Evolutionary conservation across 2,888 invertebrate genomes (phyloP), one percentile per base, ranked within the genome.

Genomic region (Dryomyza anilis): DNA sequence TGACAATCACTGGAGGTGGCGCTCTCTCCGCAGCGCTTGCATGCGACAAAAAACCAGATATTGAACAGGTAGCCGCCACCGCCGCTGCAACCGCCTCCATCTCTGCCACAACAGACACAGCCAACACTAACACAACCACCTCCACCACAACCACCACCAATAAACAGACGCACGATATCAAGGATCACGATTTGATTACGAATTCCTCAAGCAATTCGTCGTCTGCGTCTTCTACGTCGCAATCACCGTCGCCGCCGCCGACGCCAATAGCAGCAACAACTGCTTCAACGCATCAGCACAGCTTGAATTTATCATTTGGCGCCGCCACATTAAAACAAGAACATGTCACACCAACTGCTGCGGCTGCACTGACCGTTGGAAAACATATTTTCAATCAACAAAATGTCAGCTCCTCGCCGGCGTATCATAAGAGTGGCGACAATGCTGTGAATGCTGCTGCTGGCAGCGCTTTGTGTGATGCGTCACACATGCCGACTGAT

Each of bases 1-100:
- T 82, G 77, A 79, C 80, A 43, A 77, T 80, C 61, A 70, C 72
- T 14, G 76, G 76, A 12, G 69, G 65, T 33, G 70, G 69, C 33
- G 71, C 69, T 50, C 71, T 76, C 55, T 71, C 74, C n/a, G 23
- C 30, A n/a, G 71, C 39, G 71, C 68, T 48, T 72, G 72, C 73
- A 8, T 55, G 55, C 21, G 53, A 63, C 27, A 52, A 53, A 23
- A 65, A 66, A 16, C 33, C 59, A 1, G 53, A 64, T 59, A 23
- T 43, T 21, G 53, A 61, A 12, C 27, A 52, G 4, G 14, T 25
- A 5, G 5, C 30, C 29, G 3, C 7, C 8, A 27, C n/a, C 50
- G n/a, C 3, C 16, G 3, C n/a, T 1, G 16, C 2, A 8, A 14
- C 6, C 3, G 45, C 16, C 12, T 46, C 36, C 48, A 45, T n/a